A percentile compares a stretch with the other conserved stretches of the same genome.
Evolutionary conservation across 2,113 vertebrate genomes (phyloP).

Genomic region (Brachyhypopomus occidentalis): DNA sequence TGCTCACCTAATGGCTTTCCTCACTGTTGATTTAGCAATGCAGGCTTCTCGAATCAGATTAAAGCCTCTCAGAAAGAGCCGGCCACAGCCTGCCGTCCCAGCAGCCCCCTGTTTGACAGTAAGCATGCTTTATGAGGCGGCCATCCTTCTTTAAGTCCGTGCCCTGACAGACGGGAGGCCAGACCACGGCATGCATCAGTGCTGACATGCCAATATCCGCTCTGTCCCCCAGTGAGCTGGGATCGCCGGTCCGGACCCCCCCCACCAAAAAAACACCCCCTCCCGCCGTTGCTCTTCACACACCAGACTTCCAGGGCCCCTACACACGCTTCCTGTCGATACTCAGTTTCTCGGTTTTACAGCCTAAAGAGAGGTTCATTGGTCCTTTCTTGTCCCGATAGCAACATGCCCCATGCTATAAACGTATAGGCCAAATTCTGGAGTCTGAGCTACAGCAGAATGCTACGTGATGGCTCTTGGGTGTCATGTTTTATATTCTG

Average conservation of each 20-base stretch:
- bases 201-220: slow-evolving; percentile 72
- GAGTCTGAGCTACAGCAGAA: not conserved
- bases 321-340: slow-evolving; percentile 74
- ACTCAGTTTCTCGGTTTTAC: slow-evolving; percentile 25
- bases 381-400: not conserved
- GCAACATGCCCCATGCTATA: not conserved
- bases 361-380: not conserved
- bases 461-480: not conserved
- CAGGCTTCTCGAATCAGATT: slow-evolving; percentile 24
- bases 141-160: slow-evolving; percentile 45
- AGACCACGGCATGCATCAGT: slow-evolving; percentile 42
- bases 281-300: slow-evolving; percentile 48
- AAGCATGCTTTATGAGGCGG: slow-evolving; percentile 29
- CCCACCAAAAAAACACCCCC: no score
- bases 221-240: slow-evolving; percentile 68
- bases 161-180: slow-evolving; percentile 44
- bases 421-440: not conserved
- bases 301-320: slow-evolving; percentile 67
- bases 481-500: slow-evolving; percentile 33
- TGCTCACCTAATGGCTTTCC: not conserved
- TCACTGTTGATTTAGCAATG: slow-evolving; percentile 21
- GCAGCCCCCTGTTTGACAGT: slow-evolving; percentile 38
- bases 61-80: slow-evolving; percentile 30
- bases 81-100: slow-evolving; percentile 17
- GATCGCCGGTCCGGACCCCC: slow-evolving; percentile 25